These are phyloP conservation scores for Bombus sylvicola DNA, from an alignment of 1,140 invertebrate genomes.

Conservation along the genomic window DNA sequence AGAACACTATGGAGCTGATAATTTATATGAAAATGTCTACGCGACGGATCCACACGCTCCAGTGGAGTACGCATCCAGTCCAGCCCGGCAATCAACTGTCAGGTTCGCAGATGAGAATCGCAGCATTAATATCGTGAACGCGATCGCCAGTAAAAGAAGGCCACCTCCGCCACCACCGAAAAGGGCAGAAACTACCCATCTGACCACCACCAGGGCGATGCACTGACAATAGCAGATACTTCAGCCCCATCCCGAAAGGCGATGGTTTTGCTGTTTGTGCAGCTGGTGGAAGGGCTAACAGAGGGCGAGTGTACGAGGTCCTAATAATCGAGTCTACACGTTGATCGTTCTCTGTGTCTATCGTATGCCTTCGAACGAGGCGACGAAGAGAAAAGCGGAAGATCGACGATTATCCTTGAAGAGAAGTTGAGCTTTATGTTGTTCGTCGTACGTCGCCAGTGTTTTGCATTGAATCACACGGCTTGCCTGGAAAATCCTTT, in stretches of 20 bases:
- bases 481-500: not conserved
- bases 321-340: not conserved
- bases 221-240: constrained; percentile 82
- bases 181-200: constrained; percentile 90
- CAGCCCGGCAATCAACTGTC: constrained; percentile 72
- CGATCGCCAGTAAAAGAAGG: constrained; percentile 83
- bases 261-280: constrained; percentile 78
- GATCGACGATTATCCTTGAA: not conserved
- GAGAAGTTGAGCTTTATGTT: not conserved
- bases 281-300: constrained; percentile 78
- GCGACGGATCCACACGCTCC: constrained; percentile 78
- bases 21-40: constrained; percentile 86
- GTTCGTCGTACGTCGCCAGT: constrained; percentile 3
- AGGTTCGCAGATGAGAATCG: constrained; percentile 76
- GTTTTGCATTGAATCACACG: not conserved
- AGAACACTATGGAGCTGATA: constrained; percentile 90
- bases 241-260: constrained; percentile 73
- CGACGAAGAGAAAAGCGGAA: not conserved
- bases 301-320: constrained; percentile 9
- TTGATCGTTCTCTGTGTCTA: not conserved
- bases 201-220: constrained; percentile 82
- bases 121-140: constrained; percentile 74
- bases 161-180: constrained; percentile 91
- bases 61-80: constrained; percentile 81
- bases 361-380: not conserved